A percentile compares a stretch with the other conserved stretches of the same genome.
phyloP scores from a whole-genome alignment of 2,113 vertebrate genomes.

The Trinectes maculatus region DNA sequence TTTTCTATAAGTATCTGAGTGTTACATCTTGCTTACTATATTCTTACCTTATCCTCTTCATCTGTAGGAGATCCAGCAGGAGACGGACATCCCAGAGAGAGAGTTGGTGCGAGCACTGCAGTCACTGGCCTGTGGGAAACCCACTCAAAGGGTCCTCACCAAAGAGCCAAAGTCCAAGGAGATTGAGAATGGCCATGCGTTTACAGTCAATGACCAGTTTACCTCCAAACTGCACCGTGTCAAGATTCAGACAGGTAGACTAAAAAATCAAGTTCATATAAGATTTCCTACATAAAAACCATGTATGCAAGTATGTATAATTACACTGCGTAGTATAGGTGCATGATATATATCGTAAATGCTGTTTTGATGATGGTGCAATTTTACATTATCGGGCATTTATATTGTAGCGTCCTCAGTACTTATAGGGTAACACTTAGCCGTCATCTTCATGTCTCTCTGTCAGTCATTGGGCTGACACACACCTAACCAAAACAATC shows the following conservation, averaged over 20 bases:
- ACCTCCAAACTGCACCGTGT: constrained; percentile 99
- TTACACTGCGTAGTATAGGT: too few relatives aligned
- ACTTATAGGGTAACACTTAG: too few relatives aligned
- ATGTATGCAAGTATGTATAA: too few relatives aligned
- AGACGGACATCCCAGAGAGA: constrained; percentile 98
- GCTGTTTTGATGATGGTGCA: too few relatives aligned
- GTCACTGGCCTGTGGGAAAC: constrained; percentile 97
- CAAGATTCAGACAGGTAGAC: constrained; percentile 98
- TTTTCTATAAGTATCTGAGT: background rate
- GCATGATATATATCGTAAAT: too few relatives aligned
- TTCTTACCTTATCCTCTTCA: background rate
- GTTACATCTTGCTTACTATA: background rate
- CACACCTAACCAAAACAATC: too few relatives aligned
- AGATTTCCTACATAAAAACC: too few relatives aligned
- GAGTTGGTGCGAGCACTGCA: constrained; percentile 97
- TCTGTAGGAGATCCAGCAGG: constrained; percentile 96
- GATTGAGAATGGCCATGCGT: constrained; percentile 97
- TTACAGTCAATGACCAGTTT: constrained; percentile 99
- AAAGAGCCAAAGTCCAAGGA: constrained; percentile 99
- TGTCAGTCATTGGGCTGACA: too few relatives aligned
- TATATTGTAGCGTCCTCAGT: too few relatives aligned
- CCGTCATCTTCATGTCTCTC: too few relatives aligned
- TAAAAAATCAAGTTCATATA: too few relatives aligned
- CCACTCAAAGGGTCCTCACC: constrained; percentile 97
- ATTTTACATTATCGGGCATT: too few relatives aligned